These are phyloP conservation scores for Tanaodytes sp. DNA, from an alignment of 2,888 invertebrate genomes.

Conservation along the genomic window DNA sequence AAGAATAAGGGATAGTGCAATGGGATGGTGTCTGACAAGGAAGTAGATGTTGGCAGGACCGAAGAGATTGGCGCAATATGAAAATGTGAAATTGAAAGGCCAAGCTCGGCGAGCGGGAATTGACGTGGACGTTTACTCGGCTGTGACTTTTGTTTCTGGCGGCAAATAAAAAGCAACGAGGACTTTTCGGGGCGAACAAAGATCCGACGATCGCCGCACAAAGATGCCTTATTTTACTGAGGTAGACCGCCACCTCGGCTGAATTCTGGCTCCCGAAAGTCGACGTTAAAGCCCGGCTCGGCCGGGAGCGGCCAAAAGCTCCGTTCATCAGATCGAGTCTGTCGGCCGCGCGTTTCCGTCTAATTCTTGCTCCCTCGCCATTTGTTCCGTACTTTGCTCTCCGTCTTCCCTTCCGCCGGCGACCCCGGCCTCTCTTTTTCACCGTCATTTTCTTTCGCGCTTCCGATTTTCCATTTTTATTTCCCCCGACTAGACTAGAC, in stretches of 20 bases:
- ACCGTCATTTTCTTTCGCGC: constrained; percentile 44
- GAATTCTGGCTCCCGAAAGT: constrained; percentile 49
- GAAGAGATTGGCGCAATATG: constrained; percentile 19
- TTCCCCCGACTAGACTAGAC: constrained; percentile 30
- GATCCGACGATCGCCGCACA: constrained; percentile 49
- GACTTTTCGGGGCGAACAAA: constrained; percentile 44
- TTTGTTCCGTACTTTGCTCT: constrained; percentile 48
- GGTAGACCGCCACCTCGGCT: constrained; percentile 46
- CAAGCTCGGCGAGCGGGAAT: constrained; percentile 13
- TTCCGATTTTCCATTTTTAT: constrained; percentile 44
- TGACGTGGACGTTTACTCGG: constrained; percentile 28
- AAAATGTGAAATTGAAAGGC: constrained; percentile 29
- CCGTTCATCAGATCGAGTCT: constrained; percentile 51
- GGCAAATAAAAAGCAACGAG: constrained; percentile 27
- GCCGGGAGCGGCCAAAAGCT: constrained; percentile 43
- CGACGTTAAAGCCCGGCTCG: constrained; percentile 50
- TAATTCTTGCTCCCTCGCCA: constrained; percentile 52
- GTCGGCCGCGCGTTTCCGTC: constrained; percentile 49
- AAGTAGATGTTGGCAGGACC: neutral
- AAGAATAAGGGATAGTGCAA: too few species aligned
- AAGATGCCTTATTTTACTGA: constrained; percentile 49
- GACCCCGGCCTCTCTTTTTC: constrained; percentile 20
- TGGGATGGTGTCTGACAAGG: neutral
- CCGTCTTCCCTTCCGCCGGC: constrained; percentile 30
- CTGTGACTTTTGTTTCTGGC: constrained; percentile 44